Conservation (phyloP, 30 jellyfish, hydroid and myxozoan species). For the Chrysaora quinquecirrha region DNA sequence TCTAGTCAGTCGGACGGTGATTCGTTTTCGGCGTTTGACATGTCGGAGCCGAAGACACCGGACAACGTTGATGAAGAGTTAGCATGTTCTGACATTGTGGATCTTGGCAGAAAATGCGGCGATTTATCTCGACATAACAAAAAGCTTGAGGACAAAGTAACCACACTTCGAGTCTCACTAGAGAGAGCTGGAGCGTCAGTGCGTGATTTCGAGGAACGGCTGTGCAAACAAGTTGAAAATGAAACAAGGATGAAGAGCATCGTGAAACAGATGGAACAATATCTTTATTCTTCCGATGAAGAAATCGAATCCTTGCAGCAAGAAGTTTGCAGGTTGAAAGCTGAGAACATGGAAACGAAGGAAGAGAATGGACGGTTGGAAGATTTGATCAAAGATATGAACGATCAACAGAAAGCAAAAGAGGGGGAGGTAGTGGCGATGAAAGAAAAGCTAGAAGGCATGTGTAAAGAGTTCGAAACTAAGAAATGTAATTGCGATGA, state of each 20-base stretch:
- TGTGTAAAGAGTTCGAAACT: not conserved
- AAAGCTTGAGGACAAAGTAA: not conserved
- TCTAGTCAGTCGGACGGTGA: too few relatives aligned
- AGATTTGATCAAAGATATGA: not conserved
- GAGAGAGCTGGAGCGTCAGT: not conserved
- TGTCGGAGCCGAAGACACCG: too few relatives aligned
- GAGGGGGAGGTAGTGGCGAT: not conserved
- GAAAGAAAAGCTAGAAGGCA: not conserved
- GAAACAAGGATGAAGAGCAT: not conserved
- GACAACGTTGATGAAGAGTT: too few relatives aligned
- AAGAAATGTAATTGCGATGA: not conserved
- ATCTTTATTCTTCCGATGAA: not conserved
- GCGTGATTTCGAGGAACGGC: not conserved
- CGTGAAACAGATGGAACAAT: not conserved
- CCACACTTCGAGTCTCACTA: not conserved
- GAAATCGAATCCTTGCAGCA: not conserved
- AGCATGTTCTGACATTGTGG: not conserved
- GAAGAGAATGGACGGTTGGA: not conserved
- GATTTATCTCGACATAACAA: not conserved
- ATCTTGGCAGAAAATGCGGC: not conserved
- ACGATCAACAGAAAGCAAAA: not conserved
- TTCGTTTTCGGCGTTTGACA: too few relatives aligned
- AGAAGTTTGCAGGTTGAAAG: not conserved
- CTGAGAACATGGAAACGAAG: not conserved
- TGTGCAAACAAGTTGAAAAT: not conserved